A percentile compares a stretch with the other conserved stretches of the same genome.
These are phyloP conservation scores for Napeogenes inachia DNA, from an alignment of 2,888 invertebrate genomes.

Conservation along the genomic window DNA sequence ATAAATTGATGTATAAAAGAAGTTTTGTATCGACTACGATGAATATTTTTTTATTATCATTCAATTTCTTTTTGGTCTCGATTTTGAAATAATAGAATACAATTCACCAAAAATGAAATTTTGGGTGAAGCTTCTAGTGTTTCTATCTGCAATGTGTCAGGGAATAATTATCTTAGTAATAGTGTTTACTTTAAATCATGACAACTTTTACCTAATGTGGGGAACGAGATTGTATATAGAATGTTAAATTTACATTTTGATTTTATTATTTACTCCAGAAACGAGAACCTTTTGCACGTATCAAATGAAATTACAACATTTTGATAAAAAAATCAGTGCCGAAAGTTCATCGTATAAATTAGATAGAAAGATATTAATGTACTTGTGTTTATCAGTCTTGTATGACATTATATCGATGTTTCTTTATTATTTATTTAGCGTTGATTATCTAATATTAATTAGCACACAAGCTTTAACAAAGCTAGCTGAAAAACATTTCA, in stretches of 20 bases:
- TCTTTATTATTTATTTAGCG: background rate
- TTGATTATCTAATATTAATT: background rate
- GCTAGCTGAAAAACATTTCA: background rate
- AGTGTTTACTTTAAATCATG: background rate
- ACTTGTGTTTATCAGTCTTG: background rate
- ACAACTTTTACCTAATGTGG: background rate
- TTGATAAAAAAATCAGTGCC: background rate
- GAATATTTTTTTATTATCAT: background rate
- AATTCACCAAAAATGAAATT: background rate
- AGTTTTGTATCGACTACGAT: background rate
- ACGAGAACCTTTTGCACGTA: background rate
- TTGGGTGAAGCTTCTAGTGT: background rate
- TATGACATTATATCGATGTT: background rate
- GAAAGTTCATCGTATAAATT: background rate
- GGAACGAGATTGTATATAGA: background rate
- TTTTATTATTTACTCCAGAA: background rate
- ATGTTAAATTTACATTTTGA: background rate
- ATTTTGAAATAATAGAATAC: background rate
- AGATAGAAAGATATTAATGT: background rate
- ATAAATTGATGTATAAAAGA: no score
- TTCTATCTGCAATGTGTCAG: background rate
- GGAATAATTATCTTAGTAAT: background rate
- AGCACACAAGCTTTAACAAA: background rate
- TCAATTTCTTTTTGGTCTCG: background rate
- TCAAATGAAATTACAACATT: constrained; percentile 1